A percentile compares a stretch with the other conserved stretches of the same genome.
Evolutionary conservation across 64 coral and sea anemone genomes (phyloP).

Genomic region (Orbicella faveolata): DNA sequence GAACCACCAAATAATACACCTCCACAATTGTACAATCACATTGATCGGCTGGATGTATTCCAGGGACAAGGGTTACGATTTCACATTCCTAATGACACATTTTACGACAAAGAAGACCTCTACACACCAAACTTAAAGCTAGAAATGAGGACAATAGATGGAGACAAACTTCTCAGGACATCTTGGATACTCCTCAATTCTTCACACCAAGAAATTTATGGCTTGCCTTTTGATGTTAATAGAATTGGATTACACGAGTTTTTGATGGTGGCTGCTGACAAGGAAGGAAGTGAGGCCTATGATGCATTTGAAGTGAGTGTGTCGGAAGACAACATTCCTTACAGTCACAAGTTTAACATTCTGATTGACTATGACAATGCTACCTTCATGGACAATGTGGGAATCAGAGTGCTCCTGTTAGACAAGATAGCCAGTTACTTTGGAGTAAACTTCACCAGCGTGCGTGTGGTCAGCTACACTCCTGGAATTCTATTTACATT

Average conservation of each 20-base stretch:
- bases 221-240: slow-evolving; percentile 49
- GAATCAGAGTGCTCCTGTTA: slow-evolving; percentile 55
- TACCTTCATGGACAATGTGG: slow-evolving; percentile 75
- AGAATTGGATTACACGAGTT: slow-evolving; percentile 60
- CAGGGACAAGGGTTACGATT: slow-evolving; percentile 68
- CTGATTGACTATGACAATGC: slow-evolving; percentile 65
- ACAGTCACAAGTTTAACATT: slow-evolving; percentile 80
- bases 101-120: slow-evolving; percentile 75
- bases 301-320: slow-evolving; percentile 77
- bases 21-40: slow-evolving; percentile 60
- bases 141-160: slow-evolving; percentile 32
- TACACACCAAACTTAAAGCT: slow-evolving; percentile 67
- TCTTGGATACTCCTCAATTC: slow-evolving; percentile 93
- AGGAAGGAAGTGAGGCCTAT: slow-evolving; percentile 41
- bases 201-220: slow-evolving; percentile 80
- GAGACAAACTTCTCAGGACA: slow-evolving; percentile 41
- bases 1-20: background rate
- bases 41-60: slow-evolving; percentile 64
- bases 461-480: slow-evolving; percentile 63
- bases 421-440: slow-evolving; percentile 75
- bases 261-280: slow-evolving; percentile 68
- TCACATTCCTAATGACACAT: slow-evolving; percentile 54
- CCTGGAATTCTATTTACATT: slow-evolving; percentile 71
- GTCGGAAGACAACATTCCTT: slow-evolving; percentile 43
- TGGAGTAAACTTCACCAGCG: slow-evolving; percentile 70